Base-by-base conservation (phyloP, 2,113 vertebrate genomes). In the Pteropus alecto region DNA sequence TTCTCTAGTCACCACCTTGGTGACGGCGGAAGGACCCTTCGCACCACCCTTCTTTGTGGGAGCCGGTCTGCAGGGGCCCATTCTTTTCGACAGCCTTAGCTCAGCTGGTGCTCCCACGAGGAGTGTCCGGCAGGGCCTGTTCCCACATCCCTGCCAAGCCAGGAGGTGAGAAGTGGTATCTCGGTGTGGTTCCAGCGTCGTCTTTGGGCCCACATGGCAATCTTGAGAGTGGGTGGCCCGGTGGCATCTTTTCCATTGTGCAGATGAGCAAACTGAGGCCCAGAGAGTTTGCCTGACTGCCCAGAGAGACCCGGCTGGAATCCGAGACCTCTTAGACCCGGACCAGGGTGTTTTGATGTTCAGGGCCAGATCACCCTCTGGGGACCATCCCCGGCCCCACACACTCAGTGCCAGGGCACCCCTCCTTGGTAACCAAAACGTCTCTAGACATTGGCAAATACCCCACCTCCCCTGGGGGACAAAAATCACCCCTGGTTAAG, bases 281-380 rank as follows among this genome's bases (percentile, higher is more conserved):
- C 2, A 10, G 51, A 70, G 43, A 14, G 30, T 43, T 68, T 5
- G 24, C 22, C 51, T 11, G 7, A 7, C 21, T 68, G 15, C 48
- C 41, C 56, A 16, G 43, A 61, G 70, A 30, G 41, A 58, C 41
- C 60, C 38, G 21, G 26, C 28, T 77, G 11, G 73, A 63, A 14
- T 7, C 51, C 56, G 38, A 61, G 41, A 9, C 28, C 22, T 28
- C 33, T 54, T 2, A 26, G 11, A 2, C 28, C 5, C 14, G 26
- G 51, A 54, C 30, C 58, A n/a, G 92, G 15, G 7, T 67, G 43
- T 81, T 54, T 54, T 58, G 18, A 11, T 15, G 9, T 56, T 35
- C 0, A 0, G 6, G 16, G 9, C 73, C 0, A 2, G 18, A 7
- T 26, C 61, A 0, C 8, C 58, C 35, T 68, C 54, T 43, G 8